phyloP scores from a whole-genome alignment of 2,888 invertebrate species.

The Apodemia duryi region DNA sequence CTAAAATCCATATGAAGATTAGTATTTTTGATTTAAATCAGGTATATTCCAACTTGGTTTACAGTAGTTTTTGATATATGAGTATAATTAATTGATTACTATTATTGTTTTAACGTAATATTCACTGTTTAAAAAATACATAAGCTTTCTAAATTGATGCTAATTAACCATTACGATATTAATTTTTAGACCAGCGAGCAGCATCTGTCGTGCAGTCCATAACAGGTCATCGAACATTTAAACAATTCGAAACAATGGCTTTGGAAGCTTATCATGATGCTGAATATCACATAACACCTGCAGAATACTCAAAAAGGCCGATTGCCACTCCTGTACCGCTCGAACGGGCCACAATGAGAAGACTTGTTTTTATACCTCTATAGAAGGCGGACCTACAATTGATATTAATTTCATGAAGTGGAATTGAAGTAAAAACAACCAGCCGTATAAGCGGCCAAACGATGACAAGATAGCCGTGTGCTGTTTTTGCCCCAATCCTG shows the following conservation, averaged over 20 bases:
- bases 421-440: constrained; percentile 48
- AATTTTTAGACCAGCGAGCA: neutral
- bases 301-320: constrained; percentile 36
- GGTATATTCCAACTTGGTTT: no score
- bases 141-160: neutral
- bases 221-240: constrained; percentile 28
- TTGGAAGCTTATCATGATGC: constrained; percentile 23
- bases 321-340: constrained; percentile 31
- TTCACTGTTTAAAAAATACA: no score
- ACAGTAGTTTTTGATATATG: no score
- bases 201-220: neutral
- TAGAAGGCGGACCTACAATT: constrained; percentile 52
- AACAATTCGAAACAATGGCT: constrained; percentile 32
- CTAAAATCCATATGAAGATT: no score
- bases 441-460: constrained; percentile 33
- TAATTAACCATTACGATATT: neutral
- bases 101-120: no score
- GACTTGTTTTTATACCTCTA: constrained; percentile 39
- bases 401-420: constrained; percentile 66
- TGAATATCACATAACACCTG: constrained; percentile 36
- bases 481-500: constrained; percentile 40
- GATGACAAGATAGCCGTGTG: constrained; percentile 38
- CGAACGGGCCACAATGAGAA: constrained; percentile 29
- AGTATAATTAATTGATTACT: no score
- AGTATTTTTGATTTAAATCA: no score